Conservation (phyloP, 2,888 invertebrate species). For the Cantharis flavilabris region DNA sequence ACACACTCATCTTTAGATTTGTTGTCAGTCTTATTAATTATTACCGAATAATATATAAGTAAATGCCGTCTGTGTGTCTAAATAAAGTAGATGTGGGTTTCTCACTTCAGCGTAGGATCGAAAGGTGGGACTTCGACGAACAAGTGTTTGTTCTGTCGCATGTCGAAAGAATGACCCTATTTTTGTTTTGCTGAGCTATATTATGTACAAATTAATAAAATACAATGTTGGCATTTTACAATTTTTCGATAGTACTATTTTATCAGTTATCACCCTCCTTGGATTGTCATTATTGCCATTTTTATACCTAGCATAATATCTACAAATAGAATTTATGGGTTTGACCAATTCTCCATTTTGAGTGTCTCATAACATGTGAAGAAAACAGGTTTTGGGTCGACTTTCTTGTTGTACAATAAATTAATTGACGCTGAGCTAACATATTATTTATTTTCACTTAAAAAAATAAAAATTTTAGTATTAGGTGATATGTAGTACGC, state of each 20-base stretch:
- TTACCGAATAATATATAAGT: constrained; percentile 33
- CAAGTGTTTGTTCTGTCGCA: constrained; percentile 32
- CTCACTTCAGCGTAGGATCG: constrained; percentile 33
- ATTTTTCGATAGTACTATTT: no score
- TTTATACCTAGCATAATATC: no score
- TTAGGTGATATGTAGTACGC: no score
- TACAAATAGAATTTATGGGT: background rate
- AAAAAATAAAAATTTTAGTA: no score
- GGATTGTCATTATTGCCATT: no score
- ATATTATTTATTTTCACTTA: no score
- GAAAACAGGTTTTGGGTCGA: background rate
- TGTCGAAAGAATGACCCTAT: background rate
- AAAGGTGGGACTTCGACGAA: constrained; percentile 32
- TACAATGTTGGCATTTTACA: no score
- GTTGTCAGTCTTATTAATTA: constrained; percentile 24
- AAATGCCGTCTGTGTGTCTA: constrained; percentile 33
- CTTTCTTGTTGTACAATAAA: background rate
- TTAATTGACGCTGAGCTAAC: no score
- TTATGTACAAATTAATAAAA: no score
- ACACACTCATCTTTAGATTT: constrained; percentile 28
- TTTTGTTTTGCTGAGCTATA: no score
- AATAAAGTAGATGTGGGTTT: constrained; percentile 33
- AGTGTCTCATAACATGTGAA: background rate
- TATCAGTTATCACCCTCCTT: no score
- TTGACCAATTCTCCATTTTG: background rate